phyloP scores from a whole-genome alignment of 1,140 invertebrate genomes.

The Aleiodes sp. region DNA sequence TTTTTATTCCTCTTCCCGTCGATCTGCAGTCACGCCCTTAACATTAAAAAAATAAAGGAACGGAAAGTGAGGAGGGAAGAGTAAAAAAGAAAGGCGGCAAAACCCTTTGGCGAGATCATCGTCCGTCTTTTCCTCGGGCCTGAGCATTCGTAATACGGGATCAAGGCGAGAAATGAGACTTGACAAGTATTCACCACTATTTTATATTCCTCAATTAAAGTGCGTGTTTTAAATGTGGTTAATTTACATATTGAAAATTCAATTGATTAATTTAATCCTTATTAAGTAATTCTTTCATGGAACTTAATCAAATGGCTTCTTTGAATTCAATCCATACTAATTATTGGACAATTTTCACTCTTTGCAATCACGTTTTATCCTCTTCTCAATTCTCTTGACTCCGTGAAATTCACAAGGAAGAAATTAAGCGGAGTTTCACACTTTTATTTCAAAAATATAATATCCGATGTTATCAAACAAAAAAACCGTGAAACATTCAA shows the following conservation, averaged over 20 bases:
- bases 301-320: neutral
- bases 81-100: constrained; percentile 21
- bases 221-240: neutral
- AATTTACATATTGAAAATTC: neutral
- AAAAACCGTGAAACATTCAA: constrained; percentile 2
- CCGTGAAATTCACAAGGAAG: no score
- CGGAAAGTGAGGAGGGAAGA: constrained; percentile 1
- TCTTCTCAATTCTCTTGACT: no score
- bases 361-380: no score
- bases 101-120: constrained; percentile 34
- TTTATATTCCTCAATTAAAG: constrained; percentile 6
- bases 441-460: neutral
- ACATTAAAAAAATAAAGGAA: neutral
- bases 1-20: neutral
- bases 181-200: neutral
- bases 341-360: neutral
- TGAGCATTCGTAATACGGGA: constrained; percentile 20
- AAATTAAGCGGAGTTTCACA: neutral
- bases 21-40: constrained; percentile 29
- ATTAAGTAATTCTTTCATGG: neutral
- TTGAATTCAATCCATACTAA: no score
- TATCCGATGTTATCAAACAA: neutral
- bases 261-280: neutral
- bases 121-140: constrained; percentile 8
- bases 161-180: constrained; percentile 5